phyloP scores from a whole-genome alignment of 2,113 vertebrate species.

The Percopsis transmontana region DNA sequence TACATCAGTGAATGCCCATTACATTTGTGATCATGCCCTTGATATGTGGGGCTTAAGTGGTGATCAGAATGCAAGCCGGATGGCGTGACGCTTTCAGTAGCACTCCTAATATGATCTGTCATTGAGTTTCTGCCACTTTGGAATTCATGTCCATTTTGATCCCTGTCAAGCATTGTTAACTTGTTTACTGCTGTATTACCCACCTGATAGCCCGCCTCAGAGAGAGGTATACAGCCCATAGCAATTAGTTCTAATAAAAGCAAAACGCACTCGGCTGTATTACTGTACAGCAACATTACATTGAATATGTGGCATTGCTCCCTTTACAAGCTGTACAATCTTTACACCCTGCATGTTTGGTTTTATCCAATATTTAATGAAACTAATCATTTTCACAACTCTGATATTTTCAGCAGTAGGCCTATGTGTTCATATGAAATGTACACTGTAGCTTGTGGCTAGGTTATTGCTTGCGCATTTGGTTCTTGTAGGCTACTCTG shows the following conservation, averaged over 20 bases:
- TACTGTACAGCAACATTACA: slow-evolving; percentile 41
- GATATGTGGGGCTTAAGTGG: slow-evolving; percentile 2
- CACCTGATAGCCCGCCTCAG: slow-evolving; percentile 42
- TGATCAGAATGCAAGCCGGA: slow-evolving; percentile 31
- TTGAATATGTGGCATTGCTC: slow-evolving; percentile 31
- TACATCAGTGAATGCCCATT: background rate
- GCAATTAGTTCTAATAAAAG: slow-evolving; percentile 50
- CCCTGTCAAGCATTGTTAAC: slow-evolving; percentile 68
- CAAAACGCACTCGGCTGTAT: slow-evolving; percentile 34
- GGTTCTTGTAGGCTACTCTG: slow-evolving; percentile 22
- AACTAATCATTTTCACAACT: slow-evolving; percentile 32
- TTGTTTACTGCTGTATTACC: slow-evolving; percentile 65
- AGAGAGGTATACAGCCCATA: slow-evolving; percentile 30
- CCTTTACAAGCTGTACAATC: slow-evolving; percentile 1
- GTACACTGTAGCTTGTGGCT: slow-evolving; percentile 31
- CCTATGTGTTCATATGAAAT: slow-evolving; percentile 36
- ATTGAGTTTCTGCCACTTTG: slow-evolving; percentile 49
- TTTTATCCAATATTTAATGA: slow-evolving; percentile 64
- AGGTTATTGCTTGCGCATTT: slow-evolving; percentile 35
- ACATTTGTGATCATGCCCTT: slow-evolving; percentile 5
- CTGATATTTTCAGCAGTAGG: slow-evolving; percentile 35
- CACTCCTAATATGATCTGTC: slow-evolving; percentile 56
- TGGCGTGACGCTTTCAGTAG: slow-evolving; percentile 44
- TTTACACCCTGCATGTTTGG: slow-evolving; percentile 33
- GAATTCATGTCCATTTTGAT: slow-evolving; percentile 55